Conservation (phyloP, 2,888 invertebrate genomes). For the Drosophila siamana region DNA sequence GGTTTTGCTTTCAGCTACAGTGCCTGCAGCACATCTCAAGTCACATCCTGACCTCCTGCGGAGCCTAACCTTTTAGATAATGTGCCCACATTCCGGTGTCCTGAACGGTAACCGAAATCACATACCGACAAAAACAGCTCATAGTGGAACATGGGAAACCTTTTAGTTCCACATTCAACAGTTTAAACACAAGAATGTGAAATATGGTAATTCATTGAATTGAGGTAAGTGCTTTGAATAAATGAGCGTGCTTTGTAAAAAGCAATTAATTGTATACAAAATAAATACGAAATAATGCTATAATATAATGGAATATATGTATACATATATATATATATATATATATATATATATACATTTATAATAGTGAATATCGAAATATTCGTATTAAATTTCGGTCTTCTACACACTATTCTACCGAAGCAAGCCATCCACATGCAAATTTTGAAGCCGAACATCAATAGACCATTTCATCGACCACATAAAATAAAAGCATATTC, state of each 20-base stretch:
- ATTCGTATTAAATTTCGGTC: too few relatives aligned
- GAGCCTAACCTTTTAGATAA: constrained; percentile 19
- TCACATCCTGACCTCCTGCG: not conserved
- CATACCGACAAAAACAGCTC: constrained; percentile 2
- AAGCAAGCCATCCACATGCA: too few relatives aligned
- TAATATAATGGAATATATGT: too few relatives aligned
- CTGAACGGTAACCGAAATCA: constrained; percentile 24
- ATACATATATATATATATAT: too few relatives aligned
- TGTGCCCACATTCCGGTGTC: constrained; percentile 35
- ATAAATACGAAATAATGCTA: too few relatives aligned
- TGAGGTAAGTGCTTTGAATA: too few relatives aligned
- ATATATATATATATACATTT: too few relatives aligned
- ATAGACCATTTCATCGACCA: constrained; percentile 44
- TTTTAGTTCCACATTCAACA: constrained; percentile 55
- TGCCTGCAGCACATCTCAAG: constrained; percentile 46
- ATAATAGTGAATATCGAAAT: too few relatives aligned
- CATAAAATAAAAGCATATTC: too few relatives aligned
- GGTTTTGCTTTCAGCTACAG: constrained; percentile 16
- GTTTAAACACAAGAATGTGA: not conserved
- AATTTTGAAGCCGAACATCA: constrained; percentile 28
- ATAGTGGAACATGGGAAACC: constrained; percentile 62
- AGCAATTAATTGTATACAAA: too few relatives aligned
- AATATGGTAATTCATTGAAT: constrained; percentile 12
- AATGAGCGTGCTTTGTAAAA: too few relatives aligned
- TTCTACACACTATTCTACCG: too few relatives aligned